Percentiles rank a stretch among this genome's conserved stretches.
Conservation (phyloP, 2,888 invertebrate species). For the Tetheella fluctuosa region DNA sequence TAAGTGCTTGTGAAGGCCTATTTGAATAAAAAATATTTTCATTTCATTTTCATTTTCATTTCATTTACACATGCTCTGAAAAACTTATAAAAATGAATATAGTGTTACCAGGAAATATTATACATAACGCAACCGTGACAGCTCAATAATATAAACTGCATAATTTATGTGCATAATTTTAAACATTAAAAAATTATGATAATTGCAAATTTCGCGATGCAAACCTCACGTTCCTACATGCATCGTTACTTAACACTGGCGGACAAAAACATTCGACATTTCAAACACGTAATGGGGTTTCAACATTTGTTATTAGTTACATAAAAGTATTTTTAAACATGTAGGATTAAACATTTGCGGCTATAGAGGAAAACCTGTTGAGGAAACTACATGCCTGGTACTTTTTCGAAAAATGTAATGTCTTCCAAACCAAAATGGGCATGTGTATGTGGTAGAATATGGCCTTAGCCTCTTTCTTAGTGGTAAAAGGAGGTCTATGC, state of each 20-base stretch:
- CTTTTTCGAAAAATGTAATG: background rate
- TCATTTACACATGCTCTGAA: no score
- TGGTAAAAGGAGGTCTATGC: conserved; percentile 1
- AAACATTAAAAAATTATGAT: conserved; percentile 20
- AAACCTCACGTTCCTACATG: conserved; percentile 17
- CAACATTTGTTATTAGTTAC: conserved; percentile 22
- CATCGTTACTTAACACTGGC: conserved; percentile 31
- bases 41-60: no score
- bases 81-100: no score
- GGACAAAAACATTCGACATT: conserved; percentile 23
- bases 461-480: background rate
- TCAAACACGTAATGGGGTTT: conserved; percentile 35
- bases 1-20: no score
- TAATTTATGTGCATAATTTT: conserved; percentile 2
- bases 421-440: background rate
- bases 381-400: conserved; percentile 1
- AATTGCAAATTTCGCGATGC: conserved; percentile 14
- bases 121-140: background rate
- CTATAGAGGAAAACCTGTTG: background rate
- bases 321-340: conserved; percentile 24
- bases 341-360: conserved; percentile 11
- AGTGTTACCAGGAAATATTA: background rate
- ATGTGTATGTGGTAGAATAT: background rate
- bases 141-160: background rate
- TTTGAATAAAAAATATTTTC: no score